Evolutionary conservation across 2,113 vertebrate genomes (phyloP).

Genomic region (Mobula birostris): DNA sequence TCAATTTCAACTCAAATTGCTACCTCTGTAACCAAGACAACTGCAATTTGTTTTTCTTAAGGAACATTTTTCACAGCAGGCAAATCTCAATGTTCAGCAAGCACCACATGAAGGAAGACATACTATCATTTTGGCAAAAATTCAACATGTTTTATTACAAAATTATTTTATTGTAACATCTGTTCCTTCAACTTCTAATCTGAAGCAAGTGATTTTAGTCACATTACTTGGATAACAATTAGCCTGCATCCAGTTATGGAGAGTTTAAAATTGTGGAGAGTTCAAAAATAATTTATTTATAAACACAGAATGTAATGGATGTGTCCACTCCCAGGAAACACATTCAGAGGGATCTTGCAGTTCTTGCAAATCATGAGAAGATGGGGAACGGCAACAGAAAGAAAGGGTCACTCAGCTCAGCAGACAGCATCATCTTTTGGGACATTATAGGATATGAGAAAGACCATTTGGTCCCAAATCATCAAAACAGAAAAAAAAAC

Average conservation of each 20-base stretch:
- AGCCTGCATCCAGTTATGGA: not conserved
- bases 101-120: not conserved
- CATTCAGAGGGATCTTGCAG: not conserved
- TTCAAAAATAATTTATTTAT: not conserved
- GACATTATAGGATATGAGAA: not conserved
- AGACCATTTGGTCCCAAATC: not conserved
- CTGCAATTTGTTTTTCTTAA: not conserved
- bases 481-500: not conserved
- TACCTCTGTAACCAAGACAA: not conserved
- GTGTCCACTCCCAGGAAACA: not conserved
- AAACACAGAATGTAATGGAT: not conserved
- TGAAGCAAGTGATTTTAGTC: not conserved
- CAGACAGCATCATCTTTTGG: not conserved
- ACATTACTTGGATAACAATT: not conserved
- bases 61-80: constrained; percentile 19
- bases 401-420: not conserved
- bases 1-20: not conserved
- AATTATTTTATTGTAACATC: not conserved
- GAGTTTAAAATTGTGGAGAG: not conserved
- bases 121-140: not conserved
- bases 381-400: not conserved
- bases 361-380: not conserved
- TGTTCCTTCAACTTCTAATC: not conserved
- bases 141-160: not conserved
- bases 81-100: not conserved